Base-by-base conservation (phyloP, 1,140 invertebrate genomes). In the Choristoneura fumiferana region DNA sequence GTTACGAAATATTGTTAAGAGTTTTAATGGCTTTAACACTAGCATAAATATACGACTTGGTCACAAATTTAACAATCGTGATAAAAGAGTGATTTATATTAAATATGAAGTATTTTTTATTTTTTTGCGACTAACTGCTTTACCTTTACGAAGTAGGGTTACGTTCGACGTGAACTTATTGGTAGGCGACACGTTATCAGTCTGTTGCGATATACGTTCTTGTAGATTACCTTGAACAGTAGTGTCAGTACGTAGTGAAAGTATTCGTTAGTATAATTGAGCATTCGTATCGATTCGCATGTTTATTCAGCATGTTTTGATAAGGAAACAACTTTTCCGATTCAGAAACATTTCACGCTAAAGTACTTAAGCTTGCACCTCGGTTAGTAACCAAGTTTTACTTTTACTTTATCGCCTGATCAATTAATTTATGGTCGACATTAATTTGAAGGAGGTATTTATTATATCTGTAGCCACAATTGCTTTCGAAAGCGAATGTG, bases 221-320 rank as follows among this genome's bases (percentile, higher is more conserved):
- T 57, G 63, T 59, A 62, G 69, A 68, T 76, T 71, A 78, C 81
- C 76, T 83, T 84, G 78, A 82, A 84, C 71, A 67, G 67, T 60
- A 60, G 67, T 78, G 76, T 78, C 75, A 74, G 39, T 52, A 18
- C 43, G 49, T 38, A 80, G 80, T 82, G 84, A 84, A 84, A 87
- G 84, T 87, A 61, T 68, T 86, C 76, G 79, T 82, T 81, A 79
- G 73, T 81, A 68, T 80, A 81, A 84, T 84, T 82, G 75, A 73
- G 56, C 58, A 54, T 57, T 65, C 61, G 65, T 60, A 37, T 66
- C 65, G 63, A 67, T 58, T 71, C 70, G 69, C 69, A 60, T 71
- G 67, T 74, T 74, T 64, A 66, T 78, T 63, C 74, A 60, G 60
- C 64, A 76, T 75, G 61, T 70, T 70, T 67, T 73, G 67, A 76